These are phyloP conservation scores for Salvator merianae DNA, from an alignment of 2,113 vertebrate species.

Conservation along the genomic window DNA sequence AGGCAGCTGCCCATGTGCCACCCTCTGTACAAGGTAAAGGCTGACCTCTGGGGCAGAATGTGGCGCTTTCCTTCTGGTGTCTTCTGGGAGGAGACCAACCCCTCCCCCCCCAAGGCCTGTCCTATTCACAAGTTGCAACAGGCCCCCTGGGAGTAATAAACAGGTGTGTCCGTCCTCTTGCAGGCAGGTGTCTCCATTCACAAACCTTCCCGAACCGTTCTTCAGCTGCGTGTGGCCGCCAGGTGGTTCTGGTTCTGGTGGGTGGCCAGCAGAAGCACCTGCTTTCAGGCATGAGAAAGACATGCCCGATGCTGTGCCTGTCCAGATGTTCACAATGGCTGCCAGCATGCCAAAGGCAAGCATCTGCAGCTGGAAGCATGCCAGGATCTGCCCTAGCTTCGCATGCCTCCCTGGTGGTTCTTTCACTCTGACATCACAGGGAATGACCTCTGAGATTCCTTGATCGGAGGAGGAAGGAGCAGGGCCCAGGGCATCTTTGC, in stretches of 20 bases:
- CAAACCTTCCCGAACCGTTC: not conserved
- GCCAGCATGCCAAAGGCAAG: not conserved
- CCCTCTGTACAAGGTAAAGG: constrained; percentile 35
- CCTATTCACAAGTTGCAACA: too few relatives aligned
- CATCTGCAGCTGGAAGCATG: not conserved
- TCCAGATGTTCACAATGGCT: not conserved
- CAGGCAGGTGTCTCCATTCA: not conserved
- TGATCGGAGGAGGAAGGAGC: not conserved
- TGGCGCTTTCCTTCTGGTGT: not conserved
- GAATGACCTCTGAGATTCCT: not conserved
- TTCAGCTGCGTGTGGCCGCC: not conserved
- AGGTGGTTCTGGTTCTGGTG: not conserved
- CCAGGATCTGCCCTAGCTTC: not conserved
- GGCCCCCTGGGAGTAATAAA: not conserved
- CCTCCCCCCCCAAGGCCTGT: too few relatives aligned
- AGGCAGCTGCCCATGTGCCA: constrained; percentile 42
- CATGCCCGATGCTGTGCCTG: not conserved
- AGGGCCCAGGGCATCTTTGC: too few relatives aligned
- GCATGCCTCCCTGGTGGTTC: not conserved
- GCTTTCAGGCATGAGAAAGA: not conserved
- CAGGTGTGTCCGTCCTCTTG: not conserved
- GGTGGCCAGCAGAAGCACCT: not conserved
- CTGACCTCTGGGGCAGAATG: not conserved
- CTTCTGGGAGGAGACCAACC: not conserved
- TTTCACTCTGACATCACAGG: too few relatives aligned